These are phyloP conservation scores for Platichthys stellatus DNA, from an alignment of 2,113 vertebrate genomes.

Conservation along the genomic window DNA sequence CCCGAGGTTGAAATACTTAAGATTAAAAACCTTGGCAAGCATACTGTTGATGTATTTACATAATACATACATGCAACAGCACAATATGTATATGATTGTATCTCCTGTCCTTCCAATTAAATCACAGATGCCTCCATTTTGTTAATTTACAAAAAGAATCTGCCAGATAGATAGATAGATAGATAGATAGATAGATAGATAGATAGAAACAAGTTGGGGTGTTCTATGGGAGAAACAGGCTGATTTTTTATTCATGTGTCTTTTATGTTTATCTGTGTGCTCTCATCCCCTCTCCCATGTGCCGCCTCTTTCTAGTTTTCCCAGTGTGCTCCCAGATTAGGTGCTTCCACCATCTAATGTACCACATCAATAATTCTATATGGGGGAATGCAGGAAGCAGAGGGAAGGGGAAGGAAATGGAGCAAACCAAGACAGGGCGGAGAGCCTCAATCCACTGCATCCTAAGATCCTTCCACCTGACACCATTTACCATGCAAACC, in stretches of 20 bases:
- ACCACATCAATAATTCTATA: slow-evolving; percentile 36
- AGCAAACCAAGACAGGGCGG: not conserved
- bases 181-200: not conserved
- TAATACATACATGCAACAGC: not conserved
- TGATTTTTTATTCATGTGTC: slow-evolving; percentile 24
- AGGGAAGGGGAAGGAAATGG: slow-evolving; percentile 10
- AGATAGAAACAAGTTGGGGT: not conserved
- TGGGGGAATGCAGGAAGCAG: not conserved
- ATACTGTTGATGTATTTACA: not conserved
- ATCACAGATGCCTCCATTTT: not conserved
- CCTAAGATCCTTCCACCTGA: not conserved
- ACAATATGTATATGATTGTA: not conserved
- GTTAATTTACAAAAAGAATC: not conserved
- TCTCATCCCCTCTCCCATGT: slow-evolving; percentile 7
- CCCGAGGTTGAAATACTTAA: not conserved
- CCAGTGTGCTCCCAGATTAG: slow-evolving; percentile 21
- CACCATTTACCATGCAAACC: slow-evolving; percentile 7
- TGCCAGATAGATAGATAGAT: not conserved
- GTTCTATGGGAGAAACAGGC: not conserved
- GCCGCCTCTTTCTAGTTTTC: slow-evolving; percentile 21
- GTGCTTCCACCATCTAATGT: slow-evolving; percentile 38
- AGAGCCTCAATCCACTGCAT: not conserved
- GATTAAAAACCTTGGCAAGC: not conserved
- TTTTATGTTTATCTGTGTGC: slow-evolving; percentile 28
- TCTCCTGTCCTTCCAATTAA: not conserved